These are phyloP conservation scores for Chrysocyon brachyurus DNA, from an alignment of 2,797 vertebrate genomes.

Conservation along the genomic window DNA sequence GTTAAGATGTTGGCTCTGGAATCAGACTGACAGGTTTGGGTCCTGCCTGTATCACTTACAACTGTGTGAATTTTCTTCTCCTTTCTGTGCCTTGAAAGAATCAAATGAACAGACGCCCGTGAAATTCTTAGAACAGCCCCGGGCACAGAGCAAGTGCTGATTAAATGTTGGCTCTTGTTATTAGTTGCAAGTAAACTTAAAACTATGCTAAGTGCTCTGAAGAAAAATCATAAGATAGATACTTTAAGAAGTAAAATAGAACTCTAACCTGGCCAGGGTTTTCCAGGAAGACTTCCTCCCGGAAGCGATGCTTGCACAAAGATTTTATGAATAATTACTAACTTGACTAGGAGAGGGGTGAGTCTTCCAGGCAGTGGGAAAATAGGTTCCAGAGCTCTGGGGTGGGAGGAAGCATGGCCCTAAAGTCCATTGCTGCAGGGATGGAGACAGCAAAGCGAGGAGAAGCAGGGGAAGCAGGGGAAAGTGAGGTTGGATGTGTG, in stretches of 20 bases:
- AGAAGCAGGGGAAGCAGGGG: background rate
- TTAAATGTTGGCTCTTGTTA: background rate
- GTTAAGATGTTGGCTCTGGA: background rate
- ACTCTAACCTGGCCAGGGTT: background rate
- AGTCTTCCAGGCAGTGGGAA: background rate
- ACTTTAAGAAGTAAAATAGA: conserved; percentile 12
- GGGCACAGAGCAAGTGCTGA: background rate
- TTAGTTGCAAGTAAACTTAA: background rate
- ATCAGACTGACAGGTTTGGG: background rate
- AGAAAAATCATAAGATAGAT: background rate
- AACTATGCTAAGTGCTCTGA: background rate
- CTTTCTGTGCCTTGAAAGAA: background rate
- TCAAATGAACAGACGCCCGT: background rate
- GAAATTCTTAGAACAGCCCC: background rate
- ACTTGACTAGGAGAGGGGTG: background rate
- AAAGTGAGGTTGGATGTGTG: background rate
- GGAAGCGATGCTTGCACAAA: background rate
- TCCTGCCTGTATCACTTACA: background rate
- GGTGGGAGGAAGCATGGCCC: background rate
- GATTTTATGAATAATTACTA: background rate
- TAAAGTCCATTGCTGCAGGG: background rate
- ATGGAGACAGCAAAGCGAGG: background rate
- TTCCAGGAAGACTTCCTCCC: conserved; percentile 4
- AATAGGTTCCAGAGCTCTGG: background rate
- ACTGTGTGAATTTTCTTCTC: background rate